These are phyloP conservation scores for Prionailurus viverrinus DNA, from an alignment of 2,113 vertebrate genomes.

Conservation along the genomic window DNA sequence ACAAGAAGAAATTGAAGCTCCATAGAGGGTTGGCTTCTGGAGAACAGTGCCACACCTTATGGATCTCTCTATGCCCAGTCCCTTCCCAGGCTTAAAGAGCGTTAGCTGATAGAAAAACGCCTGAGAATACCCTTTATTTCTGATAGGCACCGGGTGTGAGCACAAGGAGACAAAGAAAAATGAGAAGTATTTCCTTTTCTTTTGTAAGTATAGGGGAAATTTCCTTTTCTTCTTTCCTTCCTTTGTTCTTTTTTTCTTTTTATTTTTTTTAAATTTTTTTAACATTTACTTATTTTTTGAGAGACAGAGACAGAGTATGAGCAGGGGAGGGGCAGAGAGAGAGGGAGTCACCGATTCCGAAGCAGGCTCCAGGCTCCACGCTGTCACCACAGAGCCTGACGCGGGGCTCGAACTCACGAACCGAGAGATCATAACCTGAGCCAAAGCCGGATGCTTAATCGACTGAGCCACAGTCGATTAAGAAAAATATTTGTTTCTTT, in stretches of 20 bases:
- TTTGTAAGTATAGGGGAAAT: background rate
- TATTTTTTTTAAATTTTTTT: too few species aligned
- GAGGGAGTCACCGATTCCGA: too few species aligned
- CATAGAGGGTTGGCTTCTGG: background rate
- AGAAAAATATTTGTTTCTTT: background rate
- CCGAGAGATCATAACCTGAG: too few species aligned
- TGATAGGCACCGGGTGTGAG: background rate
- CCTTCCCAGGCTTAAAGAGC: background rate
- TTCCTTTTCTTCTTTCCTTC: background rate
- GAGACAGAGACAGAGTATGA: too few species aligned
- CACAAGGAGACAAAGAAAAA: slow-evolving; percentile 12
- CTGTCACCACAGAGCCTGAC: too few species aligned
- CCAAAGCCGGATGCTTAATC: too few species aligned
- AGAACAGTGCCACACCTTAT: background rate
- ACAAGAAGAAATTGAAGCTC: background rate
- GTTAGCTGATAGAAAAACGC: background rate
- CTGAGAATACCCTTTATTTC: background rate
- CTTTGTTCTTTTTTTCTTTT: background rate
- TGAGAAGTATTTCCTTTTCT: background rate
- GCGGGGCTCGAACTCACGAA: too few species aligned
- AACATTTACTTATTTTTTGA: too few species aligned
- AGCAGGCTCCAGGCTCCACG: too few species aligned
- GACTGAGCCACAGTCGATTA: too few species aligned
- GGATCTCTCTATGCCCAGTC: background rate
- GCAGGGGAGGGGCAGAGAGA: too few species aligned